Base-by-base conservation (phyloP, 2,797 vertebrate genomes). In the Epinephelus malabaricus region DNA sequence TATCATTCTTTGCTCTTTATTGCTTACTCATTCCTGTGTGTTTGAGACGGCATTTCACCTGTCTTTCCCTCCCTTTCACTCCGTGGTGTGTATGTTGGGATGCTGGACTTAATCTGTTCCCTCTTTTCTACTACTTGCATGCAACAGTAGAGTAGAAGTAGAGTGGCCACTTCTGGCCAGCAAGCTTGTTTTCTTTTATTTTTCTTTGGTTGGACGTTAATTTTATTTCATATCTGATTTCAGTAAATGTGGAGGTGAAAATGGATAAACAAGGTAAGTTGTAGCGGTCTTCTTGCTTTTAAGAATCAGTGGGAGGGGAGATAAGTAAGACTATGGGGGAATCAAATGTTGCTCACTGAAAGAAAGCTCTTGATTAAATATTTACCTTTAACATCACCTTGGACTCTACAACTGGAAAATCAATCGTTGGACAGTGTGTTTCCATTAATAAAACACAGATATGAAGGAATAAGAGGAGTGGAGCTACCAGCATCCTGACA, bases 211-310 rank as follows among this genome's bases (percentile, higher is more conserved):
- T 92, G 83, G 82, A 89, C 79, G 87, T 95, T 95, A 94, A 93
- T 95, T 88, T 94, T 65, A 92, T 91, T 94, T 95, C 78, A 92
- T 96, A 91, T 96, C 94, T 96, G 92, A 95, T 96, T 96, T 94
- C 95, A 96, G 96, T 95, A 94, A 78, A 82, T 94, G 94, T 85
- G 84, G 95, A 94, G 82, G 92, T 94, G 91, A 92, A 76, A 90
- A 86, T 93, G 91, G 90, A 93, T 91, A 94, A 94, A 91, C 85
- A 83, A 95, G 95, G 96, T 96, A 94, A 96, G 95, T 95, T 69
- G 71, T 91, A 90, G 93, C 69, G 61, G 88, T 90, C 86, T 94
- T 91, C 74, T 92, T 93, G 86, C 65, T 90, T 93, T 88, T 91
- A 78, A 77, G 79, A 86, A 78, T 81, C 67, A 15, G 76, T 77